These are phyloP conservation scores for Glandiceps talaboti DNA, from an alignment of 53 echinoderm and acorn worm species.

Conservation along the genomic window DNA sequence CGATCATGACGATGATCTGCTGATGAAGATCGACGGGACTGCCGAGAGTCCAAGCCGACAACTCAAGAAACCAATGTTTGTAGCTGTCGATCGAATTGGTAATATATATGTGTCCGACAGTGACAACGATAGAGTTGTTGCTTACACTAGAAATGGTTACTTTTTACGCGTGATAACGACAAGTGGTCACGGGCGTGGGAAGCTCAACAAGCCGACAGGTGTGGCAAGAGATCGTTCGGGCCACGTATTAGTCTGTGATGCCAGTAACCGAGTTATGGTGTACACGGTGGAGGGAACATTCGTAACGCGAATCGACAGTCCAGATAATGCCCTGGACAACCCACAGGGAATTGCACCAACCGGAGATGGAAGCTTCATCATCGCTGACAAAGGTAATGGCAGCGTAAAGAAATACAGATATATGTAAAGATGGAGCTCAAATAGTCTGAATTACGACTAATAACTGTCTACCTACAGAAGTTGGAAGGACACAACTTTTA, in stretches of 20 bases:
- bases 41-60: background rate
- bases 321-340: background rate
- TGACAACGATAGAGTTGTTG: background rate
- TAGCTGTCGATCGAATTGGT: background rate
- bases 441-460: no score
- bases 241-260: background rate
- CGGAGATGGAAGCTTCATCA: background rate
- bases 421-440: no score
- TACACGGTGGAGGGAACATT: background rate
- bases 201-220: background rate
- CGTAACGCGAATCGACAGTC: background rate
- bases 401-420: background rate
- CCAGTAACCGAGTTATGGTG: background rate
- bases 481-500: no score
- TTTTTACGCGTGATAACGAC: background rate
- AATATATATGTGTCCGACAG: background rate
- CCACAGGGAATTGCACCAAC: background rate
- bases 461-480: no score
- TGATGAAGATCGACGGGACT: background rate
- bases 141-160: background rate
- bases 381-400: background rate
- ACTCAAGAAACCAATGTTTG: background rate
- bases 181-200: background rate
- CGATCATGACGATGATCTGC: background rate
- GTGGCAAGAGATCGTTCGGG: background rate